Evolutionary conservation across 2,888 invertebrate genomes (phyloP).

Genomic region (Spisula solida): DNA sequence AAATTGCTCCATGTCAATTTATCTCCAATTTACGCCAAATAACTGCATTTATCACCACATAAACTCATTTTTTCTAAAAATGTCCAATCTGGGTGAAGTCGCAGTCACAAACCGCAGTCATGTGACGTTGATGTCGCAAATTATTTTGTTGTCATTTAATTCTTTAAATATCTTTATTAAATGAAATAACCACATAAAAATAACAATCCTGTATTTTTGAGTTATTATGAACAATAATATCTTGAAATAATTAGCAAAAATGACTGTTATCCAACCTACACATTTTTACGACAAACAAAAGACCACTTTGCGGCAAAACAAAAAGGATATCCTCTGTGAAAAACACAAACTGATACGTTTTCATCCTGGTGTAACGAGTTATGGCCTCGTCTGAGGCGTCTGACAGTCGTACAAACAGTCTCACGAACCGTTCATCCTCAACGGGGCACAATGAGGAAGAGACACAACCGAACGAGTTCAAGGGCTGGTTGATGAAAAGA

Average conservation of each 20-base stretch:
- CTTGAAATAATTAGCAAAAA: neutral
- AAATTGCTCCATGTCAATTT: neutral
- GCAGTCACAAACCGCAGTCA: constrained; percentile 47
- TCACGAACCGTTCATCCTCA: constrained; percentile 72
- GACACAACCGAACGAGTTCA: constrained; percentile 75
- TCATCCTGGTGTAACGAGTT: constrained; percentile 39
- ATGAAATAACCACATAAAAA: neutral
- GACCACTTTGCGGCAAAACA: constrained; percentile 57
- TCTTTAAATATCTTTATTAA: neutral
- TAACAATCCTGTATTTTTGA: neutral
- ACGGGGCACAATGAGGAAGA: constrained; percentile 75
- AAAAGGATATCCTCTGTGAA: constrained; percentile 36
- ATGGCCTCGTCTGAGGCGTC: constrained; percentile 84
- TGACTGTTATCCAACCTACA: neutral
- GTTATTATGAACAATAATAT: neutral
- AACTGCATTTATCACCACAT: constrained; percentile 9
- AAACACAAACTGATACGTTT: constrained; percentile 3
- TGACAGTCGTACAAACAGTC: constrained; percentile 78
- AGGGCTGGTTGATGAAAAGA: constrained; percentile 86
- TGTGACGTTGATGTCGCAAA: constrained; percentile 41
- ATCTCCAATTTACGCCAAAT: constrained; percentile 7
- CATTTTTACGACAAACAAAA: constrained; percentile 69
- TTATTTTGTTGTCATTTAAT: constrained; percentile 33
- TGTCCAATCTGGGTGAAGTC: constrained; percentile 40
- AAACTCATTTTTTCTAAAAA: constrained; percentile 25